phyloP scores from a whole-genome alignment of 2,113 vertebrate species.

The Trachemys scripta region DNA sequence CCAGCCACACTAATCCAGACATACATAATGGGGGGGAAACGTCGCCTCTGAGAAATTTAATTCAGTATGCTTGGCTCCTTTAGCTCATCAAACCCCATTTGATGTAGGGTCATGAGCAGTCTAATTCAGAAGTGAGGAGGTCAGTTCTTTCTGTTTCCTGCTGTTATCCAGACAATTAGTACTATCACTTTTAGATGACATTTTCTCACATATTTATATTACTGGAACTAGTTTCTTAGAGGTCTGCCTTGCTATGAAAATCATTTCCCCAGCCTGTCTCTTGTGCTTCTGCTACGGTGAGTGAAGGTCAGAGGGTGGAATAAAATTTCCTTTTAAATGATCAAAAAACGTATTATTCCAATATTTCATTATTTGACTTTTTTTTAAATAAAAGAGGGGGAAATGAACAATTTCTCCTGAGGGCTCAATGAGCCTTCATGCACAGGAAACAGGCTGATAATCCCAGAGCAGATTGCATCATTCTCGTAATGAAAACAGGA shows the following conservation, averaged over 20 bases:
- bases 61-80: neutral
- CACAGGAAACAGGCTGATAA: neutral
- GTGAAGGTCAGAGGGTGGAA: neutral
- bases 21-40: neutral
- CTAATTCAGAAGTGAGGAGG: neutral
- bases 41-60: neutral
- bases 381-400: neutral
- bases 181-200: neutral
- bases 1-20: neutral
- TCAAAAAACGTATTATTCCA: neutral
- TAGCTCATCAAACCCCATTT: neutral
- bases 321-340: neutral
- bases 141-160: neutral
- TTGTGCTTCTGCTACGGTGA: neutral
- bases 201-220: neutral
- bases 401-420: neutral
- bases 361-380: neutral
- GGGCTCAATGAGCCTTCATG: fast-evolving
- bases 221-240: neutral
- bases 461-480: neutral
- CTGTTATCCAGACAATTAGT: neutral
- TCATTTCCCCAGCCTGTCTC: neutral
- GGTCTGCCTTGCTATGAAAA: neutral
- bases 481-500: neutral
- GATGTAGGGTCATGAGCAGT: neutral